These are phyloP conservation scores for Adelosebastes latens DNA, from an alignment of 2,797 vertebrate genomes.

Conservation along the genomic window DNA sequence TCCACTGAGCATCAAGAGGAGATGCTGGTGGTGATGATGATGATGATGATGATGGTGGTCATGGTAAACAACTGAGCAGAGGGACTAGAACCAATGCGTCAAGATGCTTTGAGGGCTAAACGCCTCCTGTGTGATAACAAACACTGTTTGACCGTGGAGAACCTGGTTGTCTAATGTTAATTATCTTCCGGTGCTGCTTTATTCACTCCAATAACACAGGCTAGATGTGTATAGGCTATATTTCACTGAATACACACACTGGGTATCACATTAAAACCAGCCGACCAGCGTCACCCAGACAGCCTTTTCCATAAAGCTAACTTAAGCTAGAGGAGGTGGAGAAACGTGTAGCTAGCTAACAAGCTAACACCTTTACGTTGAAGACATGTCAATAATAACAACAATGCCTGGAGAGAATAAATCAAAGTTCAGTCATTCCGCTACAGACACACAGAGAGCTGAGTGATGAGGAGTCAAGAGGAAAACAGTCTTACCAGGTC, in stretches of 20 bases:
- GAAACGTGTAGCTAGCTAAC: conserved; percentile 1
- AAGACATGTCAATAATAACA: not conserved
- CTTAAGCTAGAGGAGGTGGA: not conserved
- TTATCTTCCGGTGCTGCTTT: not conserved
- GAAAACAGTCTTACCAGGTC: conserved; percentile 52
- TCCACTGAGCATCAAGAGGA: conserved; percentile 40
- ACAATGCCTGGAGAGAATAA: not conserved
- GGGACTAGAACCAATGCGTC: conserved; percentile 30
- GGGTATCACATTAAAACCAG: not conserved
- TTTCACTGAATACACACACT: not conserved
- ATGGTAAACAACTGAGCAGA: conserved; percentile 54
- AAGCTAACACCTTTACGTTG: not conserved
- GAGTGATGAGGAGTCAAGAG: not conserved
- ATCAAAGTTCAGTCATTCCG: conserved; percentile 56
- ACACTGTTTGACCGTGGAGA: not conserved
- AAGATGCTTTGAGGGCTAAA: conserved; percentile 10
- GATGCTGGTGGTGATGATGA: conserved; percentile 15
- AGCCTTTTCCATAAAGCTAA: not conserved
- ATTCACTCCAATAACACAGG: not conserved
- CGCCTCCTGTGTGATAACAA: not conserved
- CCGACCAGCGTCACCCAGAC: conserved; percentile 11
- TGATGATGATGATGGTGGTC: not conserved
- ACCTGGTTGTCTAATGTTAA: too few species aligned
- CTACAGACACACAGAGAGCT: not conserved
- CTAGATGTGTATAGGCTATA: not conserved